Evolutionary conservation across 2,888 invertebrate genomes (phyloP).

Genomic region (Hylaea fasciaria): DNA sequence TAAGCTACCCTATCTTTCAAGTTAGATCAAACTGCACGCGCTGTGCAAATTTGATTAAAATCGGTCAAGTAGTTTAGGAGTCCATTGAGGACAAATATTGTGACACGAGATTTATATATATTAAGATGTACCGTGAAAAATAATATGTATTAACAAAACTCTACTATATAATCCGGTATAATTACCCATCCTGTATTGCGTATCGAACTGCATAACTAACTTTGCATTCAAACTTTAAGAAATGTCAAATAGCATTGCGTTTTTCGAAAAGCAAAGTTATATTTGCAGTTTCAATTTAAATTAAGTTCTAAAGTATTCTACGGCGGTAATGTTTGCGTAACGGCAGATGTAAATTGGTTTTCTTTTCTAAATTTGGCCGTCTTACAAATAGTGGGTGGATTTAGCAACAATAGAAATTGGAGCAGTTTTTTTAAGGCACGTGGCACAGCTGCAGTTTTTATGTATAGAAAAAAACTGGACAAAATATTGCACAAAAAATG

Average conservation of each 20-base stretch:
- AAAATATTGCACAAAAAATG: background rate
- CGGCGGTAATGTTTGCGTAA: conserved; percentile 9
- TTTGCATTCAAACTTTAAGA: conserved; percentile 19
- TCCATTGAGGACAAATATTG: too few relatives aligned
- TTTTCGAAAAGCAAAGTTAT: conserved; percentile 39
- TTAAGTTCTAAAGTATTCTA: conserved; percentile 10
- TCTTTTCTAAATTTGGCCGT: conserved; percentile 21
- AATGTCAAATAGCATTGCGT: conserved; percentile 28
- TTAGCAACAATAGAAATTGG: conserved; percentile 34
- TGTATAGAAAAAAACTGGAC: background rate
- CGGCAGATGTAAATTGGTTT: conserved; percentile 26
- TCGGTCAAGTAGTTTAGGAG: too few relatives aligned
- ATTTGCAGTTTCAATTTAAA: conserved; percentile 23
- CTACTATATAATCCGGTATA: too few relatives aligned
- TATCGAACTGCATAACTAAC: conserved; percentile 1
- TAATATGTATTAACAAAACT: too few relatives aligned
- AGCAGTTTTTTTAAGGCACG: conserved; percentile 36
- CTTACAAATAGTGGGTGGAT: conserved; percentile 35
- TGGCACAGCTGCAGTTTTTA: conserved; percentile 35
- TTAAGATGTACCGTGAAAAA: too few relatives aligned
- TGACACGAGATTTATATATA: too few relatives aligned
- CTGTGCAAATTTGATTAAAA: too few relatives aligned
- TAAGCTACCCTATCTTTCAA: too few relatives aligned
- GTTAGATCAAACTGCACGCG: too few relatives aligned
- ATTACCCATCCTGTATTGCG: conserved; percentile 9